Conservation (phyloP, 1,140 invertebrate species). For the Drosophila sturtevanti region DNA sequence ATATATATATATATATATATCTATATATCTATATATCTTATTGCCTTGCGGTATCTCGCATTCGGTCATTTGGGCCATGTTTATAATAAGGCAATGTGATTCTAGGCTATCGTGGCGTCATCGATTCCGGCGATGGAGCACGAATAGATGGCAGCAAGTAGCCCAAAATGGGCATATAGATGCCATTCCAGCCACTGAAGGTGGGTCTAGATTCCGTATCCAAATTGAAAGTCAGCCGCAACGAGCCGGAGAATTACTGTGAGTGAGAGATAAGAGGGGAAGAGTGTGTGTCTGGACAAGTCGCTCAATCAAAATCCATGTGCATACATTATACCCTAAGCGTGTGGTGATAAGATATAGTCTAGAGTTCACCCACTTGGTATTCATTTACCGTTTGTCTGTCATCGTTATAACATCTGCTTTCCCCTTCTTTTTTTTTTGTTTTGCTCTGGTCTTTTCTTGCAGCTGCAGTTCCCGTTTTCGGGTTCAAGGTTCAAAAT, state of each 20-base stretch:
- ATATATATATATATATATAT: no score
- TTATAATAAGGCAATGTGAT: neutral
- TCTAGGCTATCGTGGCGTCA: neutral
- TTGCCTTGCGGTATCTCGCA: neutral
- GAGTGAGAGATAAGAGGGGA: slow-evolving; percentile 54
- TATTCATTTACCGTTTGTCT: slow-evolving; percentile 14
- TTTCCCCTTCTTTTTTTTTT: slow-evolving; percentile 3
- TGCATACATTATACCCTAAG: slow-evolving; percentile 40
- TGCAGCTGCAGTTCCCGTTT: slow-evolving; percentile 47
- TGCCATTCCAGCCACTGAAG: neutral
- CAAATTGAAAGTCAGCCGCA: slow-evolving; percentile 24
- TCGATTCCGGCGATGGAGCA: neutral
- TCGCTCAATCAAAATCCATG: slow-evolving; percentile 43
- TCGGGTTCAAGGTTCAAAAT: slow-evolving; percentile 51
- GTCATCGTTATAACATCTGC: slow-evolving; percentile 22
- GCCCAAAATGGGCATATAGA: neutral
- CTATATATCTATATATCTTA: neutral
- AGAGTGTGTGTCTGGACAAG: slow-evolving; percentile 30
- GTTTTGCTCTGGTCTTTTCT: slow-evolving; percentile 11
- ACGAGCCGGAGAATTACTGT: slow-evolving; percentile 49
- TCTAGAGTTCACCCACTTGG: slow-evolving; percentile 1
- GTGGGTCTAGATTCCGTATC: slow-evolving; percentile 2
- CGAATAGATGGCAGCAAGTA: neutral
- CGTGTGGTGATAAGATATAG: slow-evolving; percentile 41
- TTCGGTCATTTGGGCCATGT: neutral